Evolutionary conservation across 2,797 vertebrate species (phyloP), one percentile per base, ranked within the genome.

Genomic region (Arnoldichthys spilopterus): DNA sequence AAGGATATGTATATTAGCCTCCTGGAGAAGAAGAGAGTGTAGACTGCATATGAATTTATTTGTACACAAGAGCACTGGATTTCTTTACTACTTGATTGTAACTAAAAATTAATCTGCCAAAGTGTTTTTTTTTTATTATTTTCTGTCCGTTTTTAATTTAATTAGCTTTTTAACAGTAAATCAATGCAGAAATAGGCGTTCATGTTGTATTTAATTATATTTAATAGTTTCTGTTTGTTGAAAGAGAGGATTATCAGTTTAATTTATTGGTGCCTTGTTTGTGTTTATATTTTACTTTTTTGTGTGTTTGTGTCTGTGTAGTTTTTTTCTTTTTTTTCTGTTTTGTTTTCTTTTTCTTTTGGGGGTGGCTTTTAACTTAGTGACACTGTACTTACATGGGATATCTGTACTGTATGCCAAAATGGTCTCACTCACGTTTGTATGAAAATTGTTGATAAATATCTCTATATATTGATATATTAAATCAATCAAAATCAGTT

Each of bases 381-480:
- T 86, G 85, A 89, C 88, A 79, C 89, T 93, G 89, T 94, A 94
- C 93, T 94, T 91, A 94, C 92, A 92, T 92, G 91, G 90, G 90
- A 88, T 91, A 92, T 92, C 92, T 92, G 92, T 93, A 93, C 92
- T 92, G 92, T 94, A 94, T 93, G 92, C 94, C 93, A 94, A 95
- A 95, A 94, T 93, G 93, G 93, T 94, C 92, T 92, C 92, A 91
- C 92, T 94, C 92, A 93, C 89, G 89, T 95, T 95, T 95, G 91
- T 94, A 95, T 94, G 92, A 92, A 94, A 95, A 94, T 71, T 90
- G 94, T 94, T 94, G 91, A 93, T 94, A 95, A 93, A 95, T 94
- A 93, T 94, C 93, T 93, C 92, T 94, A 94, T 95, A 94, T 94
- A 95, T 95, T 94, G 92, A 93, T 95, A 95, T 93, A 94, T 93